Evolutionary conservation across 2,888 invertebrate species (phyloP).

Genomic region (Agapetus fuscipes): DNA sequence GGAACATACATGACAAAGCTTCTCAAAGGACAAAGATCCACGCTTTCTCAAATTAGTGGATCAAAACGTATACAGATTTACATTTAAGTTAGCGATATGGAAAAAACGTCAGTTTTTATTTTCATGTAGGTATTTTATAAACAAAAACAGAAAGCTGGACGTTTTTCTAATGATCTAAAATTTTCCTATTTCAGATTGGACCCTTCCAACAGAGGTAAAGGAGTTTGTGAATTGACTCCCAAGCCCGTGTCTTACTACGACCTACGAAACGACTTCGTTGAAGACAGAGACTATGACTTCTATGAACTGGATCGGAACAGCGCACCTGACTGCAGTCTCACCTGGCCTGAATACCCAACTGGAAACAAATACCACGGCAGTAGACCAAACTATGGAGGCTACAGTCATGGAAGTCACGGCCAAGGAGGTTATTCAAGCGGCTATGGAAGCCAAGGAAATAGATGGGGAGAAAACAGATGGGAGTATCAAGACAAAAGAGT

Average conservation of each 20-base stretch:
- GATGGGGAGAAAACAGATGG: constrained; percentile 3
- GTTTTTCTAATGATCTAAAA: too few species aligned
- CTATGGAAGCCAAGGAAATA: constrained; percentile 9
- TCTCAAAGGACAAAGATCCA: too few species aligned
- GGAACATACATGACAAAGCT: too few species aligned
- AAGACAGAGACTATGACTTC: constrained; percentile 67
- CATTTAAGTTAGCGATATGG: too few species aligned
- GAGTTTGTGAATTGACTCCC: constrained; percentile 68
- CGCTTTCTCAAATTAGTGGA: too few species aligned
- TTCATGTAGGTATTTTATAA: too few species aligned
- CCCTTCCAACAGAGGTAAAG: constrained; percentile 58
- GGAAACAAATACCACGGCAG: not conserved
- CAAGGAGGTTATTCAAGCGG: constrained; percentile 6
- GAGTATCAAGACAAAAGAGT: constrained; percentile 20
- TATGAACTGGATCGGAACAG: constrained; percentile 70
- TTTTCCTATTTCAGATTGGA: constrained; percentile 53
- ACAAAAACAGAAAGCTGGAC: too few species aligned
- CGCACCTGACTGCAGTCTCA: constrained; percentile 45
- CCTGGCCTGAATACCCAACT: constrained; percentile 13
- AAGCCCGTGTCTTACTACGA: constrained; percentile 62
- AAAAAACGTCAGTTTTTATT: too few species aligned
- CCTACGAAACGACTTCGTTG: constrained; percentile 47
- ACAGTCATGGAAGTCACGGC: not conserved
- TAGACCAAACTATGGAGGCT: not conserved
- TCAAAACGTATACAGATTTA: too few species aligned